Conservation (phyloP, 2,888 invertebrate species). For the Perizoma affinitatum region DNA sequence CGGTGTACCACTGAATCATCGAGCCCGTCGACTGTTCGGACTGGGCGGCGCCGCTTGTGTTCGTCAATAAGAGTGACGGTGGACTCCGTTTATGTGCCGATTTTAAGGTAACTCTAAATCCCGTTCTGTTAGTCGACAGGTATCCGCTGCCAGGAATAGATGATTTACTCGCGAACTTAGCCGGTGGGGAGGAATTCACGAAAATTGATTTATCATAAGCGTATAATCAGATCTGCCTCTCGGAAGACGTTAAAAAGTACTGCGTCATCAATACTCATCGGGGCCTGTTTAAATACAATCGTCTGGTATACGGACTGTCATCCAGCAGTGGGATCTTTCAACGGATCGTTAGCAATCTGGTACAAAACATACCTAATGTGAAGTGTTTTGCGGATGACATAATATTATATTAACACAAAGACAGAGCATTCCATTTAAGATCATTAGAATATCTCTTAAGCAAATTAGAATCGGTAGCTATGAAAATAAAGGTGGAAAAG, state of each 20-base stretch:
- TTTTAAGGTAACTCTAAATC: slow-evolving; percentile 37
- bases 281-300: slow-evolving; percentile 10
- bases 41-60: slow-evolving; percentile 32
- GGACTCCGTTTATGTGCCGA: slow-evolving; percentile 39
- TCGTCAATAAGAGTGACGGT: slow-evolving; percentile 39
- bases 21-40: slow-evolving; percentile 35
- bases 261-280: too few relatives aligned
- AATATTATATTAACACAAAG: slow-evolving; percentile 16
- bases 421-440: slow-evolving; percentile 6
- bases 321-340: slow-evolving; percentile 1
- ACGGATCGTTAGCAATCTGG: slow-evolving; percentile 9
- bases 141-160: slow-evolving; percentile 37
- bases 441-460: slow-evolving; percentile 11
- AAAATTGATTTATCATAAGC: slow-evolving; percentile 39
- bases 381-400: slow-evolving; percentile 25
- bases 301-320: too few relatives aligned
- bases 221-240: slow-evolving; percentile 34
- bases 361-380: slow-evolving; percentile 9
- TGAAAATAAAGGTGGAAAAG: slow-evolving; percentile 27
- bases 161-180: slow-evolving; percentile 29
- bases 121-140: slow-evolving; percentile 30
- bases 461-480: slow-evolving; percentile 7
- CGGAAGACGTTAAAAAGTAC: slow-evolving; percentile 1
- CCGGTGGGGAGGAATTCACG: slow-evolving; percentile 28
- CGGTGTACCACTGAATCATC: slow-evolving; percentile 32